Conservation (phyloP, 2,113 vertebrate genomes). For the Tupaia chinensis region DNA sequence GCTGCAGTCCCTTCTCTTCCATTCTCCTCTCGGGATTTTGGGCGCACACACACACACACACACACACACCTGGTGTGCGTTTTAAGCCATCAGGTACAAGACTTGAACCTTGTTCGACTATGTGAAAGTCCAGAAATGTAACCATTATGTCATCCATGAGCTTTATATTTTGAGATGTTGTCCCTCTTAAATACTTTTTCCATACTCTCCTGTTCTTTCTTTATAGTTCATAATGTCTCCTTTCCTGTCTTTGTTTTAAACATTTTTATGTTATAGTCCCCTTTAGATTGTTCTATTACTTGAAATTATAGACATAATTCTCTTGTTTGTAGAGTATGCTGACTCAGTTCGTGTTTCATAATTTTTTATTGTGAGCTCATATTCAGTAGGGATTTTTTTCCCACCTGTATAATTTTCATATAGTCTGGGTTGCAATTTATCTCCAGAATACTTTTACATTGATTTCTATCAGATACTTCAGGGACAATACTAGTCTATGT, state of each 20-base stretch:
- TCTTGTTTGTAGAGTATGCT: neutral
- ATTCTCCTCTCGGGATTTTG: too few species aligned
- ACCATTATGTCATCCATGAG: too few species aligned
- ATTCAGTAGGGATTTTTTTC: neutral
- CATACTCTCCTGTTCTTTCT: neutral
- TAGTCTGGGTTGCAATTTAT: neutral
- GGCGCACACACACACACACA: too few species aligned
- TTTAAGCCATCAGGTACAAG: too few species aligned
- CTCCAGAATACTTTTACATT: neutral
- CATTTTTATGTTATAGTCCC: neutral
- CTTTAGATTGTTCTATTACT: neutral
- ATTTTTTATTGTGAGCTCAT: neutral
- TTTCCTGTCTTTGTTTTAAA: neutral
- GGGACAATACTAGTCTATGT: neutral
- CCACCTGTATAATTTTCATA: neutral
- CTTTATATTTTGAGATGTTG: neutral
- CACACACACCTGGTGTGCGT: too few species aligned
- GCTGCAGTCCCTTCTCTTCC: too few species aligned
- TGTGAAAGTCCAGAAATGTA: too few species aligned
- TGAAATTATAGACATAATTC: too few species aligned
- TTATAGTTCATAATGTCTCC: neutral
- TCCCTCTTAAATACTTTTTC: neutral
- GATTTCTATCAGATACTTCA: neutral
- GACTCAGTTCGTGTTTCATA: neutral
- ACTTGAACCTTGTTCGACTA: too few species aligned